Percentiles rank a stretch among this genome's conserved stretches.
These are phyloP conservation scores for Enoplolaimus lenunculus DNA, from an alignment of 2,888 invertebrate genomes.

Conservation along the genomic window DNA sequence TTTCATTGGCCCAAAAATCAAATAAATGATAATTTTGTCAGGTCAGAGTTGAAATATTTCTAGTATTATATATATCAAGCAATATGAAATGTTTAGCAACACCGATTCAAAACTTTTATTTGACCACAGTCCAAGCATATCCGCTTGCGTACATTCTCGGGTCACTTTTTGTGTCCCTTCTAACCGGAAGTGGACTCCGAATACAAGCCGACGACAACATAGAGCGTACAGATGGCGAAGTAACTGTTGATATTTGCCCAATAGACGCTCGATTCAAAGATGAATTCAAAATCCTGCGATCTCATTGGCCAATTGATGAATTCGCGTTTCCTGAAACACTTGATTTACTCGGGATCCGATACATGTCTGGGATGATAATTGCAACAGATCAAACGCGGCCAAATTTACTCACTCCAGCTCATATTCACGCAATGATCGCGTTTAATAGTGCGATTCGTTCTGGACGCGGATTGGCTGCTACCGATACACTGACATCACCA, in stretches of 20 bases:
- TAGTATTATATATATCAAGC: too few species aligned
- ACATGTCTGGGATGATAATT: not conserved
- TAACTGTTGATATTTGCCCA: not conserved
- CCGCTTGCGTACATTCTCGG: not conserved
- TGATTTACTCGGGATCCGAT: not conserved
- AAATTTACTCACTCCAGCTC: not conserved
- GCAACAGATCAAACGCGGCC: not conserved
- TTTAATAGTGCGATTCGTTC: not conserved
- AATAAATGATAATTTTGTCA: too few species aligned
- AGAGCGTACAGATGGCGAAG: not conserved
- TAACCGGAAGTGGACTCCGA: not conserved
- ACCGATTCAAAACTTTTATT: not conserved
- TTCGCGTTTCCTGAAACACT: not conserved
- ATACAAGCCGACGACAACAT: not conserved
- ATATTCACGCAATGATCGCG: not conserved
- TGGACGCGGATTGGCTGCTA: not conserved
- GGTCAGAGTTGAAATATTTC: too few species aligned
- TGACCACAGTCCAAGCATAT: not conserved
- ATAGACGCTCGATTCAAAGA: not conserved
- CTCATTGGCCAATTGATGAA: not conserved
- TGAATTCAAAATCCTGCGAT: not conserved
- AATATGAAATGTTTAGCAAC: too few species aligned
- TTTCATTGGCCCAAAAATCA: too few species aligned
- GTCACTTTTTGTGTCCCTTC: not conserved
- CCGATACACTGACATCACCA: not conserved